Evolutionary conservation across 2,113 vertebrate species (phyloP), one percentile per base, ranked within the genome.

Genomic region (Hiodon tergisus): DNA sequence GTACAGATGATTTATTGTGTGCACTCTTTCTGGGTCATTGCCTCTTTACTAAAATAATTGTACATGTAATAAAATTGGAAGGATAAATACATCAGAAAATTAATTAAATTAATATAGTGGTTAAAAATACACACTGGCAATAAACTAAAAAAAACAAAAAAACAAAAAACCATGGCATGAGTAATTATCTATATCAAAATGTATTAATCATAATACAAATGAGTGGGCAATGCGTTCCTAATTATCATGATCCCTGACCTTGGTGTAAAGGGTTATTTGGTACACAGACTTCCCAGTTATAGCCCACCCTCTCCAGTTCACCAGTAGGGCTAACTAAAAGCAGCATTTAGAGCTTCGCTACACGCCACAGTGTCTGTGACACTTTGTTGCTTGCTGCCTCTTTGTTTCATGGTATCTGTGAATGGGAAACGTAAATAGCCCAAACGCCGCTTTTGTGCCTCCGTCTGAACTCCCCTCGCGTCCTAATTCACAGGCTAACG

Each of bases 41-140:
- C 76, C 69, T 72, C 55, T 57, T 51, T 13, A 47, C 52, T 52
- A 77, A 77, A 77, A 73, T 73, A 77, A 77, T 60, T 61, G 55
- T 59, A 50, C 53, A 46, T 14, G 63, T 54, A 72, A 67, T 52
- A 59, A 67, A 66, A 55, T 53, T 17, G n/a, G 61, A 60, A 58
- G 62, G 46, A 53, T 67, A 77, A 77, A 72, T 66, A 67, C 53
- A 50, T 51, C 31, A 17, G 54, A 72, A 54, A 65, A 72, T 57
- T 61, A 52, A 51, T 16, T 48, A 14, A 66, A 67, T 31, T 54
- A 59, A 67, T 74, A 31, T 58, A 74, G 17, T 47, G 9, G 55
- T 76, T 66, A 80, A 58, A 63, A 69, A 72, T 51, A 75, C 48
- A 69, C 58, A 58, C 9, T 9, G 62, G 11, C 60, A 11, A 51